Evolutionary conservation across 2,113 vertebrate species (phyloP).

Genomic region (Oceanodroma tethys): DNA sequence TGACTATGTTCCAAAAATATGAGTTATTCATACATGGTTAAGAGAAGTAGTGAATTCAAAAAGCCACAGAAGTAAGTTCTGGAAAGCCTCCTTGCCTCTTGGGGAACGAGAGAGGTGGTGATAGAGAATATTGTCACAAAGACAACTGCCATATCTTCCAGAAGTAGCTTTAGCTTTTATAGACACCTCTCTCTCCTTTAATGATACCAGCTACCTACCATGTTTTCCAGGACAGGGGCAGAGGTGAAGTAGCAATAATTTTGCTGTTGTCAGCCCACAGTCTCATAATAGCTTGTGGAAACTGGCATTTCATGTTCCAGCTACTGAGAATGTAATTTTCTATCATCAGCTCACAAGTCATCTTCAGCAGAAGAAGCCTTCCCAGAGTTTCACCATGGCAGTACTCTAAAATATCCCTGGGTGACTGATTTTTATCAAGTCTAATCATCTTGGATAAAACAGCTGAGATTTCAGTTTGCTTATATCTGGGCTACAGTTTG

Average conservation of each 20-base stretch:
- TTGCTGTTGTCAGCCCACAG: neutral
- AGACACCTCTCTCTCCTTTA: neutral
- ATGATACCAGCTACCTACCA: neutral
- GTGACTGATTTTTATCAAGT: conserved; percentile 2
- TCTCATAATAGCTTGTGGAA: neutral
- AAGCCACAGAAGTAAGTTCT: neutral
- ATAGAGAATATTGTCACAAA: neutral
- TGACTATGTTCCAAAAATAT: neutral
- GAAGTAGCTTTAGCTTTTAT: neutral
- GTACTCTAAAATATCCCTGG: neutral
- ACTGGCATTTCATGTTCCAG: neutral
- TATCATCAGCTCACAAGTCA: neutral
- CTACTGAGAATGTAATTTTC: neutral
- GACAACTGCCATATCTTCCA: neutral
- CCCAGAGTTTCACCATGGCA: neutral
- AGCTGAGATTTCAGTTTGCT: neutral
- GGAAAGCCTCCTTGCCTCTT: neutral
- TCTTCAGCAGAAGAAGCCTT: neutral
- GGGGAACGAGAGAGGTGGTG: neutral
- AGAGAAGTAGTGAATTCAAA: neutral
- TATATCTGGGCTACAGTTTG: neutral
- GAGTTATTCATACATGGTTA: neutral
- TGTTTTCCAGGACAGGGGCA: neutral
- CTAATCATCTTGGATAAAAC: neutral
- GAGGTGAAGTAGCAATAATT: neutral